Conservation (phyloP, 2,797 vertebrate species). For the Enteromius thamalakanensis region DNA sequence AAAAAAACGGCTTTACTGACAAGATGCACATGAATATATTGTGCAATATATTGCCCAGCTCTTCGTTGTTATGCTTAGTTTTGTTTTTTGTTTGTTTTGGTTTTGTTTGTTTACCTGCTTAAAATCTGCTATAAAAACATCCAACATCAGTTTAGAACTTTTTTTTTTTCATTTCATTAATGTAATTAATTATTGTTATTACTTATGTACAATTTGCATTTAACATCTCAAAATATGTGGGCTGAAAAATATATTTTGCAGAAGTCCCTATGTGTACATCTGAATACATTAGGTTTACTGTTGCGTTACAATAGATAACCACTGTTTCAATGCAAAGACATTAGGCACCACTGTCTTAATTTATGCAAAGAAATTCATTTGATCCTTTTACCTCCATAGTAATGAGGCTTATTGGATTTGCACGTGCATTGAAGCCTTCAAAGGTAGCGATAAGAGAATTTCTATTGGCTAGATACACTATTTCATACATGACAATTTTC, state of each 20-base stretch:
- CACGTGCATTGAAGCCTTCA: slow-evolving; percentile 5
- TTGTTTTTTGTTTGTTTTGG: too few relatives aligned
- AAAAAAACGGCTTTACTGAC: too few relatives aligned
- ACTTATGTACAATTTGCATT: neutral
- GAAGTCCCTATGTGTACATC: neutral
- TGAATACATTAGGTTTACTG: neutral
- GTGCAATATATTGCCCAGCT: too few relatives aligned
- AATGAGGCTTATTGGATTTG: slow-evolving; percentile 5
- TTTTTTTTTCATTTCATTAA: too few relatives aligned
- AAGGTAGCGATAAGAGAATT: neutral
- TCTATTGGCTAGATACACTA: neutral
- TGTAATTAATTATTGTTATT: neutral
- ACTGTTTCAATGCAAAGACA: neutral
- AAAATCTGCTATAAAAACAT: too few relatives aligned
- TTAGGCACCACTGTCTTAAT: neutral
- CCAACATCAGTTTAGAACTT: too few relatives aligned
- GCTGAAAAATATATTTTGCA: neutral
- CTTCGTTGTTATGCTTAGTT: too few relatives aligned
- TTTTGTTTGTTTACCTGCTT: too few relatives aligned
- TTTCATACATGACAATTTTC: slow-evolving; percentile 7
- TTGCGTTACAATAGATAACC: neutral
- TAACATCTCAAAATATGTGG: neutral
- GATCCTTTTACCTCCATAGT: neutral
- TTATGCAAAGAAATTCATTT: neutral
- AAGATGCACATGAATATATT: too few relatives aligned